phyloP scores from a whole-genome alignment of 2,888 invertebrate genomes.

The Tenthredo distinguenda region DNA sequence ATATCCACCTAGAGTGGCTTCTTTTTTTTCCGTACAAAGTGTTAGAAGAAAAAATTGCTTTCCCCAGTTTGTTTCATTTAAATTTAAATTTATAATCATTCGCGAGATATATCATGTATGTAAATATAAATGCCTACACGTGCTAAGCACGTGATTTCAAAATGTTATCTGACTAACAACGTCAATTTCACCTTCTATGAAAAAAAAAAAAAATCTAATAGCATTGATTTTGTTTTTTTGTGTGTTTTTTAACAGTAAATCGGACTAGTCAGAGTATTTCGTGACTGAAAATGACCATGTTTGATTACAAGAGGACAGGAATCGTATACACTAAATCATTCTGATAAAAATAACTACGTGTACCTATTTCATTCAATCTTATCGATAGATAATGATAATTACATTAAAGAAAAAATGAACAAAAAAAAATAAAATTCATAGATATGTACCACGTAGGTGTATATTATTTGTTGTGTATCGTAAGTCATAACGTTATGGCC shows the following conservation, averaged over 20 bases:
- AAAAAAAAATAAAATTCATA: background rate
- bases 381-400: slow-evolving; percentile 21
- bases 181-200: background rate
- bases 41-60: background rate
- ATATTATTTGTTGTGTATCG: background rate
- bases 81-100: background rate
- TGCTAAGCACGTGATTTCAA: background rate
- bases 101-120: background rate
- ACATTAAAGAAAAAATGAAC: background rate
- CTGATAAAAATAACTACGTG: slow-evolving; percentile 14
- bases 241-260: background rate
- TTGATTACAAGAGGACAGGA: background rate
- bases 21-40: background rate
- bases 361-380: slow-evolving; percentile 31
- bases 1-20: background rate
- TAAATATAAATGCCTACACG: background rate
- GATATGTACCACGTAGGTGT: background rate
- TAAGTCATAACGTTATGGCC: background rate
- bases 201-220: background rate
- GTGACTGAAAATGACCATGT: background rate
- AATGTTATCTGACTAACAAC: background rate
- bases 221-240: background rate
- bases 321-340: slow-evolving; percentile 20
- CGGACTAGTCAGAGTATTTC: background rate
- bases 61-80: background rate